Percentiles rank a stretch among this genome's conserved stretches.
Conservation (phyloP, 2,888 invertebrate species). For the Drosophila anomalata region DNA sequence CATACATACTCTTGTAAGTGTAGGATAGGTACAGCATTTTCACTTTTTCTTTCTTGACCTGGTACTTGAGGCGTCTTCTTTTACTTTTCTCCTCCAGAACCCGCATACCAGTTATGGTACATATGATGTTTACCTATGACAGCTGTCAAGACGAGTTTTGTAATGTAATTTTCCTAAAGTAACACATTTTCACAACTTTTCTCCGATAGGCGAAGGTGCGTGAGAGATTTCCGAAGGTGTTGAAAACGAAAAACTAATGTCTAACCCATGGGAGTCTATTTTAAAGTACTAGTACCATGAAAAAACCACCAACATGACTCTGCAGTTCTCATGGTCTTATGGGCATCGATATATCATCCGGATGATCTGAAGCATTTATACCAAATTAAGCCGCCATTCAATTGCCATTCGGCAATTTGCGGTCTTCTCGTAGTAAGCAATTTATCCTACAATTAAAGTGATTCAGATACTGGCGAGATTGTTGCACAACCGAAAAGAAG, state of each 20-base stretch:
- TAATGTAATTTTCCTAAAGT: slow-evolving; percentile 64
- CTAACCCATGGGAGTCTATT: slow-evolving; percentile 28
- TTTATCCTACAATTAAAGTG: slow-evolving; percentile 62
- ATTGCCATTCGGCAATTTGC: slow-evolving; percentile 51
- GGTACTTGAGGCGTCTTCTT: slow-evolving; percentile 42
- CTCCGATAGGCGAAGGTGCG: slow-evolving; percentile 9
- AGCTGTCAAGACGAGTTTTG: slow-evolving; percentile 65
- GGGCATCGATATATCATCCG: slow-evolving; percentile 29
- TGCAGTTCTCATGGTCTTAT: slow-evolving; percentile 22
- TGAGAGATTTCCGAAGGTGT: slow-evolving; percentile 34
- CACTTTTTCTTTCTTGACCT: slow-evolving; percentile 55
- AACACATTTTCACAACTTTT: slow-evolving; percentile 39
- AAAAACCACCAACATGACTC: slow-evolving; percentile 27
- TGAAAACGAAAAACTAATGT: slow-evolving; percentile 10
- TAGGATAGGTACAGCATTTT: slow-evolving; percentile 57
- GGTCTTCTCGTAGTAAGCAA: slow-evolving; percentile 43
- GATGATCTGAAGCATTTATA: slow-evolving; percentile 54
- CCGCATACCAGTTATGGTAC: slow-evolving; percentile 33
- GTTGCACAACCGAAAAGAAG: slow-evolving; percentile 60
- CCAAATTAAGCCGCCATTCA: slow-evolving; percentile 66
- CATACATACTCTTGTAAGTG: slow-evolving; percentile 11
- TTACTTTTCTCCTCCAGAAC: slow-evolving; percentile 45
- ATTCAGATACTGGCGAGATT: slow-evolving; percentile 47
- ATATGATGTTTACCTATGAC: slow-evolving; percentile 54
- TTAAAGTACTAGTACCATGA: background rate